These are phyloP conservation scores for Notarius lentiginosus DNA, from an alignment of 2,113 vertebrate species.

Conservation along the genomic window DNA sequence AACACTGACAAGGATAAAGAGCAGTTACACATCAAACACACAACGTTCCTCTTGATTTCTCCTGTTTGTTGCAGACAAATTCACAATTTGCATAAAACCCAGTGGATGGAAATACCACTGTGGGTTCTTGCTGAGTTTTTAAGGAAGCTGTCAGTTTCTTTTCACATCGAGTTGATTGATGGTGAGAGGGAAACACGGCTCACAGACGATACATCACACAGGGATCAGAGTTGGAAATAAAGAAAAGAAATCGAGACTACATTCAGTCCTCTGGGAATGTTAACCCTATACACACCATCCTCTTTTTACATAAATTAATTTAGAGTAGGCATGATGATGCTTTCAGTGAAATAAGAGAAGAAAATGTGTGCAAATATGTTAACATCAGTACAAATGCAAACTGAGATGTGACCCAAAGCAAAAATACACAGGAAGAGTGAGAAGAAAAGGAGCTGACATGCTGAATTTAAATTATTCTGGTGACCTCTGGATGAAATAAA, in stretches of 20 bases:
- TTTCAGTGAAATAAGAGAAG: not conserved
- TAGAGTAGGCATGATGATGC: not conserved
- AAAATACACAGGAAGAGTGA: not conserved
- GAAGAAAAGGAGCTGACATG: not conserved
- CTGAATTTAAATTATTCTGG: not conserved
- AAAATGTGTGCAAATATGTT: not conserved
- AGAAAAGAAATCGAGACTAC: not conserved
- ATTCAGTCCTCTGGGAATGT: not conserved
- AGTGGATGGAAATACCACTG: conserved; percentile 1
- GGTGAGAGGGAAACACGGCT: conserved; percentile 11
- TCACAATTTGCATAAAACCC: conserved; percentile 24
- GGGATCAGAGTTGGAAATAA: conserved; percentile 5
- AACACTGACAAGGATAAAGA: not conserved
- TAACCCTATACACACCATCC: not conserved
- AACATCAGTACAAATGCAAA: not conserved
- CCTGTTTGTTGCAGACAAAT: not conserved
- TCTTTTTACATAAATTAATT: not conserved
- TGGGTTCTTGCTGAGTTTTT: conserved; percentile 10
- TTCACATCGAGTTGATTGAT: conserved; percentile 19
- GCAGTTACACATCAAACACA: not conserved
- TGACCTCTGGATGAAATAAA: not conserved
- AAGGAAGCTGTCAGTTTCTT: conserved; percentile 21
- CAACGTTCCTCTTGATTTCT: not conserved
- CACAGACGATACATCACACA: conserved; percentile 7
- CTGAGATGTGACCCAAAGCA: not conserved